These are phyloP conservation scores for Sinodicranocentrus sp. DNA, from an alignment of 2,888 invertebrate genomes.

Conservation along the genomic window DNA sequence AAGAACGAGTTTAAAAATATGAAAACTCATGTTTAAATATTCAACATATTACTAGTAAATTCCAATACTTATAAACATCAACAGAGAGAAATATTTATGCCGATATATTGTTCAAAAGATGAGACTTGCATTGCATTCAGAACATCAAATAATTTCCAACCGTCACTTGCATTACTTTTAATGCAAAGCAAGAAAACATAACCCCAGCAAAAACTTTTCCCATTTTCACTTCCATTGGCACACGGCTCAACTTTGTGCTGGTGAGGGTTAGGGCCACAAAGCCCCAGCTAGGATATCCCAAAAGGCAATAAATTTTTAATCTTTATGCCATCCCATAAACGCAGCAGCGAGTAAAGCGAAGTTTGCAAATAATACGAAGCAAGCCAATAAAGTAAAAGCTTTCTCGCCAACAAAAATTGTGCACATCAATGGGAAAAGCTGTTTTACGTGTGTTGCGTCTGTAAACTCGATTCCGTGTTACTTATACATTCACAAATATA, in stretches of 20 bases:
- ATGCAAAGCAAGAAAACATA: background rate
- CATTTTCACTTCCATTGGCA: conserved; percentile 54
- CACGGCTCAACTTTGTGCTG: conserved; percentile 2
- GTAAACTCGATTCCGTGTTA: conserved; percentile 17
- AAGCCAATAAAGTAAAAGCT: conserved; percentile 10
- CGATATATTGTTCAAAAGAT: no score
- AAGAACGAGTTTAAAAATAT: no score
- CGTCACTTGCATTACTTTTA: background rate
- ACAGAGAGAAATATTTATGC: no score
- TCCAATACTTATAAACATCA: no score
- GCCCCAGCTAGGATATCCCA: conserved; percentile 5
- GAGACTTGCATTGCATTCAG: background rate
- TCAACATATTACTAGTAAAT: no score
- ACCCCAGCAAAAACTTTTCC: conserved; percentile 27
- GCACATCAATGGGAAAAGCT: conserved; percentile 26
- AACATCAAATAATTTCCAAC: background rate
- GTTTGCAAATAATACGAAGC: conserved; percentile 37
- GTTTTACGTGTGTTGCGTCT: conserved; percentile 25
- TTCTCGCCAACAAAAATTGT: conserved; percentile 42
- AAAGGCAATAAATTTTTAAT: conserved; percentile 53
- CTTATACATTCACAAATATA: background rate
- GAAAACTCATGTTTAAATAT: no score
- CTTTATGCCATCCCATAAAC: conserved; percentile 54
- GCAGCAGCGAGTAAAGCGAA: conserved; percentile 10
- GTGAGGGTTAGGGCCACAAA: background rate